Evolutionary conservation across 2,113 vertebrate species (phyloP).

Genomic region (Phylloscopus trochilus): DNA sequence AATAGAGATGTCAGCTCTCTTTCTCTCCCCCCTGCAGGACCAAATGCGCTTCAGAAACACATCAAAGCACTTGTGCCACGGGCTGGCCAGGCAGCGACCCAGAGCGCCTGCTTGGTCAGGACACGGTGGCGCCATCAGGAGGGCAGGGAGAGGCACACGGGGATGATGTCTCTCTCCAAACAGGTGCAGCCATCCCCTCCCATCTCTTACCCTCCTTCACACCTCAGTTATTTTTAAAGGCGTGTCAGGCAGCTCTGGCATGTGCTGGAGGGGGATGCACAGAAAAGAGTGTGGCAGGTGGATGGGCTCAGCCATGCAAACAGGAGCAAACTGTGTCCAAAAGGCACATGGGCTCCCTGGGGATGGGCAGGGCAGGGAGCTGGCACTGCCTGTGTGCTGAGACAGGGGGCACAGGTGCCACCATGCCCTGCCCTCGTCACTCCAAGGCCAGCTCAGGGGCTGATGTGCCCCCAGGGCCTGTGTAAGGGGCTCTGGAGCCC

Average conservation of each 20-base stretch:
- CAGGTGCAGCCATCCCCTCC: not conserved
- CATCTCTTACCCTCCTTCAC: not conserved
- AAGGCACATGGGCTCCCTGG: not conserved
- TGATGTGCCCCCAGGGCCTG: not conserved
- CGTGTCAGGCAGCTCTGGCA: rapidly evolving
- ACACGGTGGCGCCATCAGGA: rapidly evolving
- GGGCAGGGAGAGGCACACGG: not conserved
- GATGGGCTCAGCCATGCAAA: not conserved
- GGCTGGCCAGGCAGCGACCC: rapidly evolving
- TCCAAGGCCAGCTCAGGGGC: not conserved
- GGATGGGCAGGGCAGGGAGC: not conserved
- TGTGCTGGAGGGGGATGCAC: not conserved
- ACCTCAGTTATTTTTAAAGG: not conserved
- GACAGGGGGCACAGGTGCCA: rapidly evolving
- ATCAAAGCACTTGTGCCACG: rapidly evolving
- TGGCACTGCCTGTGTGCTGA: not conserved
- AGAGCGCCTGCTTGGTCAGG: rapidly evolving
- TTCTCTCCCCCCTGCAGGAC: not conserved
- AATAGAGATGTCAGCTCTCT: not conserved
- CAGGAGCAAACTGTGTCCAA: not conserved
- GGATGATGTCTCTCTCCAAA: not conserved
- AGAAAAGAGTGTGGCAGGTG: rapidly evolving
- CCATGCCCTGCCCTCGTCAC: rapidly evolving
- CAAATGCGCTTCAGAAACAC: rapidly evolving
- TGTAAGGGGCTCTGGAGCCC: not conserved